A percentile compares a stretch with the other conserved stretches of the same genome.
Conservation (phyloP, 1,140 invertebrate genomes). For the Piezodorus guildinii region DNA sequence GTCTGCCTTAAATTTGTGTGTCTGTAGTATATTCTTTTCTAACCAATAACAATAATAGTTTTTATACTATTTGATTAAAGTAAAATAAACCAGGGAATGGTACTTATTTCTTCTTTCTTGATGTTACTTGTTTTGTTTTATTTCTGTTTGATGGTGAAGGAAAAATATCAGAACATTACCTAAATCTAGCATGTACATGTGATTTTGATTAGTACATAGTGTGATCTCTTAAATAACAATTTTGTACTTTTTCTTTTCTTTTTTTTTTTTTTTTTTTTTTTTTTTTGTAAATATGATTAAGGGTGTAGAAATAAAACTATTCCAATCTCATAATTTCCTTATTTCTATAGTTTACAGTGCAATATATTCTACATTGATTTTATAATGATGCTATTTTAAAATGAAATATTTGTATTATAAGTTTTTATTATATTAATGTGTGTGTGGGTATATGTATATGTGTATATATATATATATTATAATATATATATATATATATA, state of each 20-base stretch:
- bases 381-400: no score
- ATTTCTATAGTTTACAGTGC: no score
- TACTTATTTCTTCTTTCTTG: neutral
- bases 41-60: slow-evolving; percentile 7
- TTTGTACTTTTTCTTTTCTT: neutral
- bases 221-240: neutral
- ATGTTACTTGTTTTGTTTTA: neutral
- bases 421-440: no score
- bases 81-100: slow-evolving; percentile 6
- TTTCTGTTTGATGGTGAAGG: slow-evolving; percentile 4
- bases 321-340: no score
- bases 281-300: neutral
- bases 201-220: neutral
- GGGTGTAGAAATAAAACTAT: no score
- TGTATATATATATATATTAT: no score
- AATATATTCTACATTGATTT: no score
- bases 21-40: neutral
- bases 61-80: neutral
- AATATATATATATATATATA: no score
- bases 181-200: neutral
- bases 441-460: no score
- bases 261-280: no score
- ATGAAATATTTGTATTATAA: no score
- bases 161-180: neutral
- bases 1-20: slow-evolving; percentile 8